These are phyloP conservation scores for Melanotus villosus DNA, from an alignment of 2,888 invertebrate genomes.

Conservation along the genomic window DNA sequence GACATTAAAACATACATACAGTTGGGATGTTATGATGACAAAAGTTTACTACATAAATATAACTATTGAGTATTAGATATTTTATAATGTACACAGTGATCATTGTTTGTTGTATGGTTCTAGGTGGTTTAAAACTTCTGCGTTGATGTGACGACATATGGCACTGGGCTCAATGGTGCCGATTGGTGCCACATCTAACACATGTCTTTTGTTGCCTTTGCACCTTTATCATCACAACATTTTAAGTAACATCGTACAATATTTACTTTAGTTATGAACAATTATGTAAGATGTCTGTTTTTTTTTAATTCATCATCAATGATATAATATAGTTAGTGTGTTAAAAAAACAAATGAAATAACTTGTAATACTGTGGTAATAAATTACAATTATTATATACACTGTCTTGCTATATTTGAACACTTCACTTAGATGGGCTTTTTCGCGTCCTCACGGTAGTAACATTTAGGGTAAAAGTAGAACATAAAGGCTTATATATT, in stretches of 20 bases:
- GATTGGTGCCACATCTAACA: conserved; percentile 42
- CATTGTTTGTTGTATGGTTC: conserved; percentile 51
- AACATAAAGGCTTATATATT: conserved; percentile 2
- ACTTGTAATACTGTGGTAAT: conserved; percentile 23
- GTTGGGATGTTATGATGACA: conserved; percentile 40
- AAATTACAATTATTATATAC: conserved; percentile 21
- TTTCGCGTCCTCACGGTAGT: background rate
- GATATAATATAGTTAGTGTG: background rate
- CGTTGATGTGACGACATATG: conserved; percentile 56
- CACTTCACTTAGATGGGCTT: background rate
- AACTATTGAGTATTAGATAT: conserved; percentile 8
- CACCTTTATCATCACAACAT: conserved; percentile 44
- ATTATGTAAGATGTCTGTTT: conserved; percentile 34
- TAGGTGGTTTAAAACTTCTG: conserved; percentile 59
- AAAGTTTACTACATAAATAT: conserved; percentile 28
- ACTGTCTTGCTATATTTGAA: conserved; percentile 5
- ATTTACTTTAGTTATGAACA: conserved; percentile 37
- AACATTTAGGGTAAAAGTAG: conserved; percentile 1
- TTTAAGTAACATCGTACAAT: conserved; percentile 36
- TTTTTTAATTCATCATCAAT: conserved; percentile 13
- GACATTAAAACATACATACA: conserved; percentile 41
- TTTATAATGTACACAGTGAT: conserved; percentile 1
- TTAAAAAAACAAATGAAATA: conserved; percentile 7
- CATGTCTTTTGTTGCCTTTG: conserved; percentile 35
- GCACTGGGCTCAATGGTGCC: conserved; percentile 57